These are phyloP conservation scores for Corvus moneduloides DNA, from an alignment of 2,113 vertebrate genomes.

Conservation along the genomic window DNA sequence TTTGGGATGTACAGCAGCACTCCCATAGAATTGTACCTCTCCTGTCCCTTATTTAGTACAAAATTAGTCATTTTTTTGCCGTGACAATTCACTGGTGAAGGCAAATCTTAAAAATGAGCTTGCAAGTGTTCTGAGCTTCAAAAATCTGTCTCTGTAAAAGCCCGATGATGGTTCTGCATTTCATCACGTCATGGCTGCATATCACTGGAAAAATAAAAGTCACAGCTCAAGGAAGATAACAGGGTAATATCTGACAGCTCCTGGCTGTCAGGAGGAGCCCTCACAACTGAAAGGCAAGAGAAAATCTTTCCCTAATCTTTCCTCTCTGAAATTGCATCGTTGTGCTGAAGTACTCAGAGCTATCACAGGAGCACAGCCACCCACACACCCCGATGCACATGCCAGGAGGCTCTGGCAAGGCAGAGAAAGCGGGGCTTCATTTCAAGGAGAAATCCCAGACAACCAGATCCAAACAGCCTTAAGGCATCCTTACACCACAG, in stretches of 20 bases:
- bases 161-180: neutral
- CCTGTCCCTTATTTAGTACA: neutral
- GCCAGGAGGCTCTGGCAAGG: neutral
- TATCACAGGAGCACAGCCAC: neutral
- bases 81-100: neutral
- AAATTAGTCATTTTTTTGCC: neutral
- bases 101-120: neutral
- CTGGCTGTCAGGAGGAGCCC: neutral
- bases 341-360: neutral
- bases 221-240: neutral
- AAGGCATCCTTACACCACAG: neutral
- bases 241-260: neutral
- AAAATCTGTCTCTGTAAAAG: neutral
- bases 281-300: neutral
- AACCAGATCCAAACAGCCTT: neutral
- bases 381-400: rapidly evolving
- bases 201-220: neutral
- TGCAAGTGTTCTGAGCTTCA: neutral
- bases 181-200: neutral
- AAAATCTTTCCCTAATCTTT: neutral
- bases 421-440: neutral
- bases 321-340: neutral
- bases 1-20: neutral
- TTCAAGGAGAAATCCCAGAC: neutral
- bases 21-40: neutral